phyloP scores from a whole-genome alignment of 2,888 invertebrate genomes.

The Hydriomena furcata region DNA sequence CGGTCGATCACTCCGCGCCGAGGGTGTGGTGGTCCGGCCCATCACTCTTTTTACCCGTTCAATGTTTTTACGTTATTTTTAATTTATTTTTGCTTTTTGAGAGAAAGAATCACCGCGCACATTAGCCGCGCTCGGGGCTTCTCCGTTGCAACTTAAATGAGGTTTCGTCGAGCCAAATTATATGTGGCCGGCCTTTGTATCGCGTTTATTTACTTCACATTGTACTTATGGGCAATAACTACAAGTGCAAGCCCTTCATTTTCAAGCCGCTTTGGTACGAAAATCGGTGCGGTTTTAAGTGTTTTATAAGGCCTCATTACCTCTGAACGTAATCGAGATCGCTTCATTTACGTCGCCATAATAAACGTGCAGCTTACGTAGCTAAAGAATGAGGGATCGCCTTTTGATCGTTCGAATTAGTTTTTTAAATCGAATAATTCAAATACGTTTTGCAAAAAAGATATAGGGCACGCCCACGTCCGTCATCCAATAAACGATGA shows the following conservation, averaged over 20 bases:
- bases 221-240: slow-evolving; percentile 82
- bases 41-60: slow-evolving; percentile 72
- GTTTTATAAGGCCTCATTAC: slow-evolving; percentile 57
- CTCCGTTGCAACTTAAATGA: slow-evolving; percentile 72
- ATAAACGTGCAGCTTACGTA: slow-evolving; percentile 28
- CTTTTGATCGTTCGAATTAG: slow-evolving; percentile 22
- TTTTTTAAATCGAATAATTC: slow-evolving; percentile 32
- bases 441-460: slow-evolving; percentile 37
- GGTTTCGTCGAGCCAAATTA: slow-evolving; percentile 78
- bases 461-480: slow-evolving; percentile 48
- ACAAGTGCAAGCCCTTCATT: slow-evolving; percentile 71
- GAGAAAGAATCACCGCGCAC: slow-evolving; percentile 66
- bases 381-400: slow-evolving; percentile 20
- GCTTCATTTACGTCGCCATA: slow-evolving; percentile 41
- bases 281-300: slow-evolving; percentile 61
- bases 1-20: slow-evolving; percentile 63
- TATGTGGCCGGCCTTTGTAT: slow-evolving; percentile 68
- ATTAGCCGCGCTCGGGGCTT: slow-evolving; percentile 68
- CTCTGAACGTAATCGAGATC: slow-evolving; percentile 44
- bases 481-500: slow-evolving; percentile 46
- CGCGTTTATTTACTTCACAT: slow-evolving; percentile 79
- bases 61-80: slow-evolving; percentile 76
- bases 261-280: slow-evolving; percentile 61
- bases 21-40: slow-evolving; percentile 71
- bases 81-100: slow-evolving; percentile 75